Evolutionary conservation across 1,140 invertebrate genomes (phyloP).

Genomic region (Luehdorfia chinensis): DNA sequence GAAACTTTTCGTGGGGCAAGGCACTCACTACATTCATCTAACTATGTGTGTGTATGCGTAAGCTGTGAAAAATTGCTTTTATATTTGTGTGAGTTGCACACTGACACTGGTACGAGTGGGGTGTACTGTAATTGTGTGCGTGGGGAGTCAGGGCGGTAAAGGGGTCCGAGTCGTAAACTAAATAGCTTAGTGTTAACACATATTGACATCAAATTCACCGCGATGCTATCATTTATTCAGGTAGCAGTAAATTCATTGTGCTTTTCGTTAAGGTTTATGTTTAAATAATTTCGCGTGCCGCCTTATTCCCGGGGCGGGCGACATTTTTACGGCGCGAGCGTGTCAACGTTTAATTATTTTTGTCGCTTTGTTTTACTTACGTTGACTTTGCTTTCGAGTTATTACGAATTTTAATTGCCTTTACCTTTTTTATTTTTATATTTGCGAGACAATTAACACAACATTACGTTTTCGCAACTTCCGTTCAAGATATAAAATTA

Average conservation of each 20-base stretch:
- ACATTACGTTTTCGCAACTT: conserved; percentile 6
- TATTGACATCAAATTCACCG: conserved; percentile 77
- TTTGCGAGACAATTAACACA: conserved; percentile 20
- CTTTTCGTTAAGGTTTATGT: conserved; percentile 51
- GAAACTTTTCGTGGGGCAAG: conserved; percentile 71
- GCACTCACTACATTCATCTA: conserved; percentile 61
- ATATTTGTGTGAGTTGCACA: conserved; percentile 48
- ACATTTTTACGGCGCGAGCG: conserved; percentile 43
- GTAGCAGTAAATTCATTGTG: conserved; percentile 64
- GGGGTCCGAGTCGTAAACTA: conserved; percentile 71
- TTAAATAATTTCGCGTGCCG: conserved; percentile 43
- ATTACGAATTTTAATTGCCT: conserved; percentile 66
- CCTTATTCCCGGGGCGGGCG: conserved; percentile 28
- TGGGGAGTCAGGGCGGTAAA: conserved; percentile 39
- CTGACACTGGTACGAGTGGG: conserved; percentile 28
- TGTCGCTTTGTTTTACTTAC: conserved; percentile 66
- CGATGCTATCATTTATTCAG: conserved; percentile 76
- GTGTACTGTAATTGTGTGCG: conserved; percentile 38
- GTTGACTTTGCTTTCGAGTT: conserved; percentile 60
- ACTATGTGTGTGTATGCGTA: conserved; percentile 47
- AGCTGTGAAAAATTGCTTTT: conserved; percentile 74
- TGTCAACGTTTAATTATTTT: conserved; percentile 69
- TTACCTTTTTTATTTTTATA: conserved; percentile 28
- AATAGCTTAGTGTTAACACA: conserved; percentile 78
- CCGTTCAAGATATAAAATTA: neutral